These are phyloP conservation scores for Alviniconcha strummeri DNA, from an alignment of 2,888 invertebrate species.

Conservation along the genomic window DNA sequence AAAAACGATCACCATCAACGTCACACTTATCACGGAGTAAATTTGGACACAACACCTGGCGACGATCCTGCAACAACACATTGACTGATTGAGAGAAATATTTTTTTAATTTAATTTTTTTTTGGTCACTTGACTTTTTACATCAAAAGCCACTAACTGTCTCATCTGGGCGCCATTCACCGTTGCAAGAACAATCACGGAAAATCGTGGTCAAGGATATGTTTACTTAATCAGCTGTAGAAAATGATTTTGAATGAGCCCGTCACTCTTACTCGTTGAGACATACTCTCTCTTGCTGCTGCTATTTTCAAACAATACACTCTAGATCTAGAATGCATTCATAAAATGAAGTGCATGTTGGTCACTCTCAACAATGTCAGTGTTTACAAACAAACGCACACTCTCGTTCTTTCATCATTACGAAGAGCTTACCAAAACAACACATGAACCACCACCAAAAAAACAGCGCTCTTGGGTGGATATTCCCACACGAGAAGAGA, in stretches of 20 bases:
- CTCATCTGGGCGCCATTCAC: not conserved
- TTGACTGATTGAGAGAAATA: not conserved
- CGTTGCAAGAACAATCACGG: not conserved
- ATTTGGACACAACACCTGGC: constrained; percentile 55
- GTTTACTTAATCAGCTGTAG: not conserved
- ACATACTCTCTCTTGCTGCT: no score
- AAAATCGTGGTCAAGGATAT: not conserved
- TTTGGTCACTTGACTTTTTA: no score
- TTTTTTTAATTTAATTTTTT: no score
- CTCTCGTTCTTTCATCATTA: no score
- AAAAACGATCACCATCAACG: constrained; percentile 60
- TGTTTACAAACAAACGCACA: no score
- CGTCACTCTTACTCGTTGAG: no score
- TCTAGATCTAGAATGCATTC: no score
- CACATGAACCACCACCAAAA: constrained; percentile 68
- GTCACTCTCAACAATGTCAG: no score
- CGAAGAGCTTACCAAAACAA: constrained; percentile 69
- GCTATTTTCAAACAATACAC: no score
- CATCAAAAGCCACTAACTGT: no score
- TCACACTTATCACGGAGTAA: constrained; percentile 54
- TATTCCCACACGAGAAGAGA: constrained; percentile 73
- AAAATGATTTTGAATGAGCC: not conserved
- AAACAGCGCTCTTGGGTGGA: constrained; percentile 66
- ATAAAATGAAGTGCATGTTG: no score
- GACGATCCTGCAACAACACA: constrained; percentile 58